phyloP scores from a whole-genome alignment of 2,113 vertebrate species.

The Perognathus longimembris region DNA sequence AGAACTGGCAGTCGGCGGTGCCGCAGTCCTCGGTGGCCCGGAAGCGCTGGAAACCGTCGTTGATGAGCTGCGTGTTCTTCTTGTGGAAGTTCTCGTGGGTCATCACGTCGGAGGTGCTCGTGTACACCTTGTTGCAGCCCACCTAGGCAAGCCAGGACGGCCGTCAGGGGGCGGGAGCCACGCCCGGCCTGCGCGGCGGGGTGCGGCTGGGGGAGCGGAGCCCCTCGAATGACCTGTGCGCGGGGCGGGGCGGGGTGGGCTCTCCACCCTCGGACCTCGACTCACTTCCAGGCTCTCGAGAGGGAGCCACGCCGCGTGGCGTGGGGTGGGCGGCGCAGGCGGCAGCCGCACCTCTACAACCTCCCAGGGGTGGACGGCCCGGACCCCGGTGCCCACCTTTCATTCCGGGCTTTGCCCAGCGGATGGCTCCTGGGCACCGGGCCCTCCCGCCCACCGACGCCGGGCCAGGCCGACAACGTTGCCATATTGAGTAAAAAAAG shows the following conservation, averaged over 20 bases:
- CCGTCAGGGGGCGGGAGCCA: background rate
- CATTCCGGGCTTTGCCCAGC: slow-evolving; percentile 1
- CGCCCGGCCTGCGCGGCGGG: background rate
- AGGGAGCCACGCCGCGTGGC: background rate
- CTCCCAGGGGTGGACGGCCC: background rate
- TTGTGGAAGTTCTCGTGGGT: slow-evolving; percentile 99
- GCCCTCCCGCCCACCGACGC: slow-evolving; percentile 64
- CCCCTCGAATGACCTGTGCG: background rate
- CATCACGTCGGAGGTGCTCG: slow-evolving; percentile 99
- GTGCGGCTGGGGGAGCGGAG: background rate
- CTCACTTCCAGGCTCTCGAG: fast-evolving
- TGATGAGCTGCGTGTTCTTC: slow-evolving; percentile 99
- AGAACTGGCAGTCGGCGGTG: slow-evolving; percentile 97
- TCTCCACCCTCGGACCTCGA: background rate
- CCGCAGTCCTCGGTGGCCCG: slow-evolving; percentile 98
- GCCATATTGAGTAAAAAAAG: slow-evolving; percentile 99
- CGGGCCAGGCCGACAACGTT: slow-evolving; percentile 91
- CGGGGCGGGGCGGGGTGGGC: fast-evolving
- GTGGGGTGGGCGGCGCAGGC: background rate
- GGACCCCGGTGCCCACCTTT: slow-evolving; percentile 26
- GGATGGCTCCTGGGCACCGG: slow-evolving; percentile 57
- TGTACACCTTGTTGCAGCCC: slow-evolving; percentile 99
- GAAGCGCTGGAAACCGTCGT: slow-evolving; percentile 99
- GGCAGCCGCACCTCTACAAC: background rate
- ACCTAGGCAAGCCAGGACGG: slow-evolving; percentile 88